Conservation (phyloP, 1,140 invertebrate genomes). For the Lepidurus arcticus region DNA sequence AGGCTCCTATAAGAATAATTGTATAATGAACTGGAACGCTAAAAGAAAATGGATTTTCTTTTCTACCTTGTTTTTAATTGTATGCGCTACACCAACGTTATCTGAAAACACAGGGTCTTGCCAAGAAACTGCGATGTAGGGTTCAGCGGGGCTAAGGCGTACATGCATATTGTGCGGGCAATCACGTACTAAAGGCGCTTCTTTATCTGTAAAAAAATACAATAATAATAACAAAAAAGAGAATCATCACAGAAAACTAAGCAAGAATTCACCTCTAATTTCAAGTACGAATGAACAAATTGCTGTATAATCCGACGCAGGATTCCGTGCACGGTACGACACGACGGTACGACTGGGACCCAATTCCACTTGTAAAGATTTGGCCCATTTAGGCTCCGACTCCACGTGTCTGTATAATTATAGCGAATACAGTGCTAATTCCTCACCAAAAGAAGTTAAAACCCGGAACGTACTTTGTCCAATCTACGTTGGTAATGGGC, state of each 20-base stretch:
- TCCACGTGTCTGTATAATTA: slow-evolving; percentile 51
- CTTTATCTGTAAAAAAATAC: slow-evolving; percentile 47
- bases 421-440: neutral
- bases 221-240: neutral
- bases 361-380: slow-evolving; percentile 55
- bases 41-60: neutral
- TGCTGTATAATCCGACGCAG: slow-evolving; percentile 51
- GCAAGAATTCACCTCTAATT: slow-evolving; percentile 49
- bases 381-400: slow-evolving; percentile 59
- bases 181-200: slow-evolving; percentile 52
- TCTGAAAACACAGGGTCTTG: slow-evolving; percentile 61
- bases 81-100: slow-evolving; percentile 53
- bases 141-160: slow-evolving; percentile 50
- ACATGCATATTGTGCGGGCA: slow-evolving; percentile 62
- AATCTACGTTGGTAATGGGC: slow-evolving; percentile 63
- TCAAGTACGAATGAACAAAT: slow-evolving; percentile 57
- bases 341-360: slow-evolving; percentile 53
- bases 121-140: slow-evolving; percentile 55
- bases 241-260: slow-evolving; percentile 36
- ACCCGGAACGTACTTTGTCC: slow-evolving; percentile 48
- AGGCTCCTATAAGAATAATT: slow-evolving; percentile 48
- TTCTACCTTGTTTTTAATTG: slow-evolving; percentile 58
- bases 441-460: neutral
- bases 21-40: neutral
- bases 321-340: slow-evolving; percentile 56